Conservation (phyloP, 1,140 invertebrate genomes). For the Carposina sasakii region DNA sequence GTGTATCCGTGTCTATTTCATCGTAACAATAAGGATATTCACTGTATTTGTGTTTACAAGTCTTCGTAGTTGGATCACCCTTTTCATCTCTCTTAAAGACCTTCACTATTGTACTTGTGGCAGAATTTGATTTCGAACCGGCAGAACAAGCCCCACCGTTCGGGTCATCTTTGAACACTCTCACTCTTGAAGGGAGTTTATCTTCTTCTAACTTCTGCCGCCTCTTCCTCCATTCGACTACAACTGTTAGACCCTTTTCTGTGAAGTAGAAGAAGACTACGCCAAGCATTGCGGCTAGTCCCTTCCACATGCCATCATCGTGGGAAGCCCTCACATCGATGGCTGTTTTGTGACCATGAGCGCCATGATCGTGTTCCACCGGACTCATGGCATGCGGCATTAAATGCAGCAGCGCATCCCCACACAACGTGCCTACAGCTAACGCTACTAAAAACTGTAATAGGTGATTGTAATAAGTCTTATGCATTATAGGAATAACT, state of each 20-base stretch:
- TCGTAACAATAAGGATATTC: constrained; percentile 90
- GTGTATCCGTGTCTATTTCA: constrained; percentile 81
- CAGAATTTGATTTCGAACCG: constrained; percentile 64
- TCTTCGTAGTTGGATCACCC: constrained; percentile 75
- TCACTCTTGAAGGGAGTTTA: constrained; percentile 75
- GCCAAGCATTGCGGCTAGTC: constrained; percentile 84
- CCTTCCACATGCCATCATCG: constrained; percentile 85
- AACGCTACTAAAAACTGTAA: constrained; percentile 93
- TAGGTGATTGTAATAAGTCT: constrained; percentile 90
- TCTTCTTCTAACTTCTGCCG: constrained; percentile 75
- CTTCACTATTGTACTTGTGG: constrained; percentile 56
- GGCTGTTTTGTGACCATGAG: constrained; percentile 26
- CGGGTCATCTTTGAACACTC: constrained; percentile 77
- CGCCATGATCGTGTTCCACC: constrained; percentile 66
- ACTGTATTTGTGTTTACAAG: constrained; percentile 89
- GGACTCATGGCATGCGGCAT: constrained; percentile 87
- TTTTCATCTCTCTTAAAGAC: constrained; percentile 64
- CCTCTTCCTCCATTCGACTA: constrained; percentile 85
- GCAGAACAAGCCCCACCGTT: constrained; percentile 73
- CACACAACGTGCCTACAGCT: constrained; percentile 92
- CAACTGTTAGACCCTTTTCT: constrained; percentile 85
- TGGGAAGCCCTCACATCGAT: constrained; percentile 66
- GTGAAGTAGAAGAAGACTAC: constrained; percentile 92
- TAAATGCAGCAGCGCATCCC: constrained; percentile 93
- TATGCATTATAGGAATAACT: constrained; percentile 92